Percentiles rank a stretch among this genome's conserved stretches.
phyloP scores from a whole-genome alignment of 2,113 vertebrate genomes.

The Saccopteryx leptura region DNA sequence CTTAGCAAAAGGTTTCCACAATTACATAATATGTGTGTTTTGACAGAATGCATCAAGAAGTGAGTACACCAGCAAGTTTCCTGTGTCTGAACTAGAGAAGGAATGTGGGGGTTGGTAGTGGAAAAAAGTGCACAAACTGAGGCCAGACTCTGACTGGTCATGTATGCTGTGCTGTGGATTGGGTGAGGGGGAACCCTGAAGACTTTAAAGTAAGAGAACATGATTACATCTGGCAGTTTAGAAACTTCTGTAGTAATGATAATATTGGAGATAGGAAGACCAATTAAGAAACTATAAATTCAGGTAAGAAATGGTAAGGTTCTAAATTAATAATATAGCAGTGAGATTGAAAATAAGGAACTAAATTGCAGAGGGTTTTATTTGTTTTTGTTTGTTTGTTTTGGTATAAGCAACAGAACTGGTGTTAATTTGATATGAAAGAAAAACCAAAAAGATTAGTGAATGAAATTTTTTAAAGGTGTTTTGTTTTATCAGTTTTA shows the following conservation, averaged over 20 bases:
- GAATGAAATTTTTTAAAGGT: not conserved
- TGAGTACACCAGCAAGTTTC: not conserved
- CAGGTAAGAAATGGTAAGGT: not conserved
- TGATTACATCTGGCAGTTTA: not conserved
- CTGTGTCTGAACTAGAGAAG: not conserved
- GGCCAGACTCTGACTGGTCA: not conserved
- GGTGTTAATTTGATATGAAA: constrained; percentile 12
- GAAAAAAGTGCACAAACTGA: not conserved
- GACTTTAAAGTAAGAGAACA: not conserved
- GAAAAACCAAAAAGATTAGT: not conserved
- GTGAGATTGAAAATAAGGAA: not conserved
- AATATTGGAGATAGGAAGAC: not conserved
- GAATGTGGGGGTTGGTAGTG: not conserved
- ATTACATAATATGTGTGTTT: not conserved
- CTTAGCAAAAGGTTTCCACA: not conserved
- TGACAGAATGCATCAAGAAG: not conserved
- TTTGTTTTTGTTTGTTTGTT: not conserved
- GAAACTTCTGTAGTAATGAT: not conserved
- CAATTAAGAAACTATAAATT: constrained; percentile 11
- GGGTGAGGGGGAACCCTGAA: not conserved
- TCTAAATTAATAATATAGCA: not conserved
- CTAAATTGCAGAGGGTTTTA: not conserved
- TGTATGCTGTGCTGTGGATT: accelerated
- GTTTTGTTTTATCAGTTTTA: not conserved
- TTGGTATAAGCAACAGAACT: not conserved